These are phyloP conservation scores for Rhaphigaster nebulosa DNA, from an alignment of 2,888 invertebrate genomes.

Conservation along the genomic window DNA sequence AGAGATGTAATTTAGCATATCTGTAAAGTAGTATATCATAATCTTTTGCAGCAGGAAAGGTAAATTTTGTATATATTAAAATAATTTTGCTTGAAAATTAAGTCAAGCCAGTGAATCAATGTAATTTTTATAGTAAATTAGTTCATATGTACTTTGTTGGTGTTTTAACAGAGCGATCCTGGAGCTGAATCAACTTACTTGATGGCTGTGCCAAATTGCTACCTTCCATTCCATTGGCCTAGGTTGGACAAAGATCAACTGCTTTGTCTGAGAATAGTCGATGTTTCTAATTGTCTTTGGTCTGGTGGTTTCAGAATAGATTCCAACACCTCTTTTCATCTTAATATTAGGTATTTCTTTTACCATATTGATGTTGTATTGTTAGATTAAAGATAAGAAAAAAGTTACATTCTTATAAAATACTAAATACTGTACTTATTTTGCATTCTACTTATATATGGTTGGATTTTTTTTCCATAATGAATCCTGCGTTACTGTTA, in stretches of 20 bases:
- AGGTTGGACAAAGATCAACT: conserved; percentile 89
- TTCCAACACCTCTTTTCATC: conserved; percentile 81
- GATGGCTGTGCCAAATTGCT: conserved; percentile 87
- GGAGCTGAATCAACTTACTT: conserved; percentile 80
- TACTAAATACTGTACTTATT: too few species aligned
- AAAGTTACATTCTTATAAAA: too few species aligned
- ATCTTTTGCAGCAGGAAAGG: background rate
- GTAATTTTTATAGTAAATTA: background rate
- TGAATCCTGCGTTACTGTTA: too few species aligned
- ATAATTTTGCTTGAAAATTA: background rate
- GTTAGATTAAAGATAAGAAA: background rate
- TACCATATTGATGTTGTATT: background rate
- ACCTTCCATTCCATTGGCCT: conserved; percentile 97
- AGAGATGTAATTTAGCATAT: too few species aligned
- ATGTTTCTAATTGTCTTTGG: conserved; percentile 83
- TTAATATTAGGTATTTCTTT: conserved; percentile 81
- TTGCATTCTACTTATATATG: too few species aligned
- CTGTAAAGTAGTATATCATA: background rate
- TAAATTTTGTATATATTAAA: background rate
- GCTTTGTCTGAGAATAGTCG: conserved; percentile 86
- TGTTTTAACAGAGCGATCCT: conserved; percentile 73
- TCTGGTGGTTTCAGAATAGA: conserved; percentile 93
- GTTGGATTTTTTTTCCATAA: too few species aligned
- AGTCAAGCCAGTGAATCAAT: background rate
- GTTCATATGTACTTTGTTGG: background rate